phyloP scores from a whole-genome alignment of 2,113 vertebrate species.

The Nyctereutes procyonoides region DNA sequence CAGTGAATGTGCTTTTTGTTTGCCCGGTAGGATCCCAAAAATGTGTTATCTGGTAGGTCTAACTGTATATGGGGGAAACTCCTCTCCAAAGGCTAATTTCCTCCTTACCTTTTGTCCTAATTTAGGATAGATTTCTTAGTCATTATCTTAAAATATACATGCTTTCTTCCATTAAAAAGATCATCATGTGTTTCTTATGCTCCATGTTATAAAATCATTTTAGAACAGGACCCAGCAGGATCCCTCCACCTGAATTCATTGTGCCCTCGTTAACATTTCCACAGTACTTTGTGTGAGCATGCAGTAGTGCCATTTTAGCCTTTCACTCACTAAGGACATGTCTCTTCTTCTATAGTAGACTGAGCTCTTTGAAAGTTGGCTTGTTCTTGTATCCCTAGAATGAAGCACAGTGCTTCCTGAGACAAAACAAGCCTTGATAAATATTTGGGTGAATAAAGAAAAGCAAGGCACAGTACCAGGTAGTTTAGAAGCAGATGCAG shows the following conservation, averaged over 20 bases:
- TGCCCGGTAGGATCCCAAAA: conserved; percentile 13
- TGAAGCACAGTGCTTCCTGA: not conserved
- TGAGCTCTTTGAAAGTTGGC: not conserved
- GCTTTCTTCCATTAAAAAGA: conserved; percentile 12
- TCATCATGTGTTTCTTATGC: not conserved
- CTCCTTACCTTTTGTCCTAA: not conserved
- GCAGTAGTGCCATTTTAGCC: not conserved
- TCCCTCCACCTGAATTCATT: not conserved
- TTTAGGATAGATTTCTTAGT: conserved; percentile 35
- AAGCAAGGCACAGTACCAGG: not conserved
- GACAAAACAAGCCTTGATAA: not conserved
- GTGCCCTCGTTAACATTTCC: not conserved
- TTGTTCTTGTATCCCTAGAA: not conserved
- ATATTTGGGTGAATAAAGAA: not conserved
- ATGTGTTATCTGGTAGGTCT: not conserved
- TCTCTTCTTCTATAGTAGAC: not conserved
- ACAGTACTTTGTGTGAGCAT: not conserved
- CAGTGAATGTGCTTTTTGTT: conserved; percentile 2
- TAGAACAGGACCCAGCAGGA: not conserved
- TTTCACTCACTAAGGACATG: not conserved
- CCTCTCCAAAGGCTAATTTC: conserved; percentile 21
- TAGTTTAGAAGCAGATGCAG: conserved; percentile 33
- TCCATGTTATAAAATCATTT: conserved; percentile 6
- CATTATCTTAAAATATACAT: conserved; percentile 28
- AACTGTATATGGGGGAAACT: conserved; percentile 28